phyloP scores from a whole-genome alignment of 2,888 invertebrate genomes.

The Hermaeophaga mercurialis region DNA sequence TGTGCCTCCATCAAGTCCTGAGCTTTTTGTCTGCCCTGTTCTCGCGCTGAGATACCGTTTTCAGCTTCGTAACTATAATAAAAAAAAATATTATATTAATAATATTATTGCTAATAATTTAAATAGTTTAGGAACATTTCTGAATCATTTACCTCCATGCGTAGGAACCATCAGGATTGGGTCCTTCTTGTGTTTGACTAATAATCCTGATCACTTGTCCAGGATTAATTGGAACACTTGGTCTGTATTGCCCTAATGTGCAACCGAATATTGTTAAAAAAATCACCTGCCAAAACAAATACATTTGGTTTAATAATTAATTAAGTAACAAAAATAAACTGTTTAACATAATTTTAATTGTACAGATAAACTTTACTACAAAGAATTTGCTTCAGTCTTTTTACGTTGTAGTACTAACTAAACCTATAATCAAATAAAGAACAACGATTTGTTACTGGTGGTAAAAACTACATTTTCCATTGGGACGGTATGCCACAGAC shows the following conservation, averaged over 20 bases:
- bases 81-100: background rate
- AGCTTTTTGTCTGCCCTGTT: conserved; percentile 55
- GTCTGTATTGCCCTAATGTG: conserved; percentile 41
- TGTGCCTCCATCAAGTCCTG: conserved; percentile 59
- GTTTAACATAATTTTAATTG: no score
- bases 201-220: conserved; percentile 40
- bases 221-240: conserved; percentile 28
- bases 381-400: no score
- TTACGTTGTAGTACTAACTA: no score
- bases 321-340: background rate
- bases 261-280: conserved; percentile 34
- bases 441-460: no score
- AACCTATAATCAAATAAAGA: no score
- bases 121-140: background rate
- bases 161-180: conserved; percentile 60
- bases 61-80: conserved; percentile 56
- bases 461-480: no score
- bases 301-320: no score
- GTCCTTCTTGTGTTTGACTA: conserved; percentile 53
- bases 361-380: no score
- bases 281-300: conserved; percentile 34
- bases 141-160: conserved; percentile 37
- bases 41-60: conserved; percentile 59
- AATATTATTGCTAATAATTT: background rate
- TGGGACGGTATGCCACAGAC: no score